Percentiles rank a stretch among this genome's conserved stretches.
These are phyloP conservation scores for Byasa hedistus DNA, from an alignment of 2,888 invertebrate species.

Conservation along the genomic window DNA sequence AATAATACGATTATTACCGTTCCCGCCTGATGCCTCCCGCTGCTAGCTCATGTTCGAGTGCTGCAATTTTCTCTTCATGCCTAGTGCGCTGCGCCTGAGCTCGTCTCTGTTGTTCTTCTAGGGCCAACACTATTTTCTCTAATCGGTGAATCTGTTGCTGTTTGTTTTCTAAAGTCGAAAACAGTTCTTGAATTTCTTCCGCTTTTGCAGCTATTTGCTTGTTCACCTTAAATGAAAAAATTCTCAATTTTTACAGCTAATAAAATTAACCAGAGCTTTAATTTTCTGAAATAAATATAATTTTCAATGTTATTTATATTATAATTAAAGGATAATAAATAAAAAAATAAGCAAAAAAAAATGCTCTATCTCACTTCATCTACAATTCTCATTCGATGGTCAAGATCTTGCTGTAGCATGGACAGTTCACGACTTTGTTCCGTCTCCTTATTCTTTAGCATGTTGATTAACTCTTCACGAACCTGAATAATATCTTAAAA, in stretches of 20 bases:
- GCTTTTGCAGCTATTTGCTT: constrained; percentile 75
- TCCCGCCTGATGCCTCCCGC: constrained; percentile 61
- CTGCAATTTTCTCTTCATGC: constrained; percentile 79
- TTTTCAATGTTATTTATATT: not conserved
- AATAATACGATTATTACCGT: constrained; percentile 35
- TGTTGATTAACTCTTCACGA: constrained; percentile 80
- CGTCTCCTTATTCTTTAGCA: constrained; percentile 80
- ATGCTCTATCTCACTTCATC: constrained; percentile 63
- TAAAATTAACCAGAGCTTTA: not conserved
- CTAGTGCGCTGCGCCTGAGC: constrained; percentile 80
- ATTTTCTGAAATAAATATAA: not conserved
- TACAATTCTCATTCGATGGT: constrained; percentile 72
- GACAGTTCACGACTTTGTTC: constrained; percentile 72
- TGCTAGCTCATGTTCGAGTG: constrained; percentile 76
- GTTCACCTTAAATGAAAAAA: constrained; percentile 56
- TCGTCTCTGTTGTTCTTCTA: constrained; percentile 79
- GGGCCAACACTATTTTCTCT: constrained; percentile 77
- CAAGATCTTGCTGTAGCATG: constrained; percentile 66
- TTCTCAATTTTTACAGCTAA: too few species aligned
- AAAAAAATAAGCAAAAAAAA: constrained; percentile 30
- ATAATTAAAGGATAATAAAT: not conserved
- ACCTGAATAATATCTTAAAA: constrained; percentile 55
- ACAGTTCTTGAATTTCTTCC: constrained; percentile 75
- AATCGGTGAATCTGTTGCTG: constrained; percentile 78
- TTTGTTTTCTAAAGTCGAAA: constrained; percentile 74